Conservation (phyloP, 2,113 vertebrate genomes). For the Leuciscus idus region DNA sequence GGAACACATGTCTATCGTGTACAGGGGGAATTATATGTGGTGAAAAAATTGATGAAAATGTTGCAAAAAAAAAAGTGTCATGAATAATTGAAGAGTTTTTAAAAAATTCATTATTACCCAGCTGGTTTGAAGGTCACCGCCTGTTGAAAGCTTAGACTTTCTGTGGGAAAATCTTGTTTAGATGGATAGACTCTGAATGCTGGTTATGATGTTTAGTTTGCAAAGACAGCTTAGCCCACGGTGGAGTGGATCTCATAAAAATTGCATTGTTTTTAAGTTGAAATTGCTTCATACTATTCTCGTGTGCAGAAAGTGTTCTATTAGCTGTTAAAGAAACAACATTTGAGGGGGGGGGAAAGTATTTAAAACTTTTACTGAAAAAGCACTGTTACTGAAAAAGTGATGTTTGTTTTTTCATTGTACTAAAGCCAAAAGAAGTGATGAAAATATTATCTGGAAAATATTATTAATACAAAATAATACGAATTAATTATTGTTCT, state of each 20-base stretch:
- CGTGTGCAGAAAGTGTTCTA: neutral
- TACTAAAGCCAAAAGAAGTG: neutral
- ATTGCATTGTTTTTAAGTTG: conserved; percentile 7
- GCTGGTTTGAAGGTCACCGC: conserved; percentile 84
- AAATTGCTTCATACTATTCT: neutral
- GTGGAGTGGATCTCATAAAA: conserved; percentile 35
- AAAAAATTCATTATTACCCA: conserved; percentile 89
- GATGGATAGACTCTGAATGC: conserved; percentile 6
- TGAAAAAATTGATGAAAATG: conserved; percentile 72
- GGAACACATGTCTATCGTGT: conserved; percentile 71
- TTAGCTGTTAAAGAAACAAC: neutral
- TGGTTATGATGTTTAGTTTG: conserved; percentile 42
- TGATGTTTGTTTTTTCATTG: neutral
- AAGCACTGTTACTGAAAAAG: neutral
- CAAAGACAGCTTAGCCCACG: neutral
- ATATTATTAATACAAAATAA: too few relatives aligned
- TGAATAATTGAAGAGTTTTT: conserved; percentile 96
- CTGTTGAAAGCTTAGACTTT: conserved; percentile 78
- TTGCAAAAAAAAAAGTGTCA: conserved; percentile 83
- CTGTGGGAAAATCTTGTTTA: conserved; percentile 81
- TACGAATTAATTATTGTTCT: neutral
- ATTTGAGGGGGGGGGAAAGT: neutral
- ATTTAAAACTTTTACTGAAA: neutral
- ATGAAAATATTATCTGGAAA: neutral
- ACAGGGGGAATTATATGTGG: conserved; percentile 15